A percentile compares a stretch with the other conserved stretches of the same genome.
Evolutionary conservation across 2,797 vertebrate genomes (phyloP).

Genomic region (Pantherophis alleghaniensis): DNA sequence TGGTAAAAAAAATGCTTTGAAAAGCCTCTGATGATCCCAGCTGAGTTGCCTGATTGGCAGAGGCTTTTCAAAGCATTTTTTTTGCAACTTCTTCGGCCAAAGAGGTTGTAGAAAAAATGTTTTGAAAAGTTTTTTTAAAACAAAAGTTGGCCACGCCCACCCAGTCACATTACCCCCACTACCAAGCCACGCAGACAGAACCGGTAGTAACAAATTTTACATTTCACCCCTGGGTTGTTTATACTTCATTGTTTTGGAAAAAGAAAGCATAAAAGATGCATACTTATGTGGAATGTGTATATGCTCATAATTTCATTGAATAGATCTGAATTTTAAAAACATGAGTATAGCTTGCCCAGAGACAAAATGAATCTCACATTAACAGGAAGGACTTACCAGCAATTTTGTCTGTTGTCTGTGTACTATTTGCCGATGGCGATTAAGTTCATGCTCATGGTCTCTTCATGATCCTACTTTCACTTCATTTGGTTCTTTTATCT

Average conservation of each 20-base stretch:
- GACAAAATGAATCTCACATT: background rate
- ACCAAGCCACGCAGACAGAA: too few species aligned
- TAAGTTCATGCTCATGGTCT: background rate
- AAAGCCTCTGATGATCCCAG: too few species aligned
- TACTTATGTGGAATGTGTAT: background rate
- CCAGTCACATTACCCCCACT: too few species aligned
- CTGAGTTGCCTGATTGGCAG: too few species aligned
- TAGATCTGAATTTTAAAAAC: background rate
- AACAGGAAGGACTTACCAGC: background rate
- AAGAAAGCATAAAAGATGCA: background rate
- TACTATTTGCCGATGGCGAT: background rate
- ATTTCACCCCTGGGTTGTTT: background rate
- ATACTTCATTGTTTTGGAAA: background rate
- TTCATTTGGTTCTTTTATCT: background rate
- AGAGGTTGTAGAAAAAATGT: too few species aligned
- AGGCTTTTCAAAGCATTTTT: too few species aligned
- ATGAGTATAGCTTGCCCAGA: background rate
- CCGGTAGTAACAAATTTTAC: too few species aligned
- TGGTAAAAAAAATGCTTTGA: too few species aligned
- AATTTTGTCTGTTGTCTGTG: background rate
- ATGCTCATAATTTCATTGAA: background rate
- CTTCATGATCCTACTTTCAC: background rate
- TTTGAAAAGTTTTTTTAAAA: too few species aligned
- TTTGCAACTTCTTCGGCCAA: too few species aligned
- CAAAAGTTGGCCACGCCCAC: too few species aligned